Percentiles rank a stretch among this genome's conserved stretches.
These are phyloP conservation scores for Dendrolimus kikuchii DNA, from an alignment of 1,140 invertebrate genomes.

Conservation along the genomic window DNA sequence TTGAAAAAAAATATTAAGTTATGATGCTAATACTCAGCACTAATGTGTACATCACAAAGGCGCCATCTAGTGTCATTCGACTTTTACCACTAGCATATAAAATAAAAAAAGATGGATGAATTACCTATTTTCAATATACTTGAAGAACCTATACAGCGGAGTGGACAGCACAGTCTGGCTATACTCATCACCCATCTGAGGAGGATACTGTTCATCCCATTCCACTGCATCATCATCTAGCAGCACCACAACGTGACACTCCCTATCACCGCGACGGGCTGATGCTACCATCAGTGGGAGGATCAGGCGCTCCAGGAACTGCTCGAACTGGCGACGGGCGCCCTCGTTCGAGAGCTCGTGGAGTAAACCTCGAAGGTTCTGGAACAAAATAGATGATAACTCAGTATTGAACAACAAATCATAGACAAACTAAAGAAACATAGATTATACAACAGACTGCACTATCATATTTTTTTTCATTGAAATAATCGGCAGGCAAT, in stretches of 20 bases:
- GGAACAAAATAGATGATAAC: not conserved
- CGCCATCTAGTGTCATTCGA: too few relatives aligned
- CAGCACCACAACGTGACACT: slow-evolving; percentile 95
- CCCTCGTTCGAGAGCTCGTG: slow-evolving; percentile 99
- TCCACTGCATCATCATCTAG: slow-evolving; percentile 98
- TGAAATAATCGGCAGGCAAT: too few relatives aligned
- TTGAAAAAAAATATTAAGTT: too few relatives aligned
- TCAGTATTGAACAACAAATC: too few relatives aligned
- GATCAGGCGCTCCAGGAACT: slow-evolving; percentile 95
- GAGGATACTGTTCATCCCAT: slow-evolving; percentile 99
- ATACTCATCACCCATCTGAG: slow-evolving; percentile 99
- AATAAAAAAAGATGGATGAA: slow-evolving; percentile 6
- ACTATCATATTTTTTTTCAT: too few relatives aligned
- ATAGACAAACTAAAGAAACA: too few relatives aligned
- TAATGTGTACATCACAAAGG: too few relatives aligned
- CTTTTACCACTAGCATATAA: not conserved
- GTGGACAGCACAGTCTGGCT: slow-evolving; percentile 91
- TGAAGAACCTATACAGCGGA: slow-evolving; percentile 97
- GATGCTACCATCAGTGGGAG: slow-evolving; percentile 95
- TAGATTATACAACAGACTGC: too few relatives aligned
- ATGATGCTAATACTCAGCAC: too few relatives aligned
- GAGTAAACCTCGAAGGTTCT: slow-evolving; percentile 87
- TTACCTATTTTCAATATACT: slow-evolving; percentile 97
- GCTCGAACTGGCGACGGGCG: slow-evolving; percentile 96
- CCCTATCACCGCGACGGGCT: slow-evolving; percentile 90